phyloP scores from a whole-genome alignment of 1,140 invertebrate genomes.

The Anastatus disparis region DNA sequence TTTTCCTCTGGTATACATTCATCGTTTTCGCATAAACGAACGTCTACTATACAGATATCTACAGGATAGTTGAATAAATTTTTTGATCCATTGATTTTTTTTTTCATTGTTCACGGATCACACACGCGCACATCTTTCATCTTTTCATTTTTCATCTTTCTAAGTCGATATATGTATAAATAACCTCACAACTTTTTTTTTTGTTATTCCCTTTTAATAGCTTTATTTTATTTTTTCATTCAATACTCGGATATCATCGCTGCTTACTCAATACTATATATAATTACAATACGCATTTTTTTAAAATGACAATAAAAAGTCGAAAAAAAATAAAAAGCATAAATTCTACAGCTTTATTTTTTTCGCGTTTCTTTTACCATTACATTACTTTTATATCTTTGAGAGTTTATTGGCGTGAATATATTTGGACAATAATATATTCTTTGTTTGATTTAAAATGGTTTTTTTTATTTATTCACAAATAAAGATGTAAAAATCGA shows the following conservation, averaged over 20 bases:
- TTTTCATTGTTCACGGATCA: constrained; percentile 14
- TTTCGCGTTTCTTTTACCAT: too few species aligned
- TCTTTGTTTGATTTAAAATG: too few species aligned
- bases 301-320: constrained; percentile 12
- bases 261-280: not conserved
- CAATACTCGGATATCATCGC: not conserved
- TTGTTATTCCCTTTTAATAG: too few species aligned
- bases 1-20: constrained; percentile 56
- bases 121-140: constrained; percentile 7
- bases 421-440: too few species aligned
- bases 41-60: constrained; percentile 67
- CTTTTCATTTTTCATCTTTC: not conserved
- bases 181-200: too few species aligned
- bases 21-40: constrained; percentile 55
- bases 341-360: not conserved
- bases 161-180: too few species aligned
- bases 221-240: too few species aligned
- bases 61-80: constrained; percentile 58
- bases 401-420: not conserved
- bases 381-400: too few species aligned
- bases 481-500: not conserved
- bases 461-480: constrained; percentile 1
- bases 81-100: constrained; percentile 41
- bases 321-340: not conserved
- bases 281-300: constrained; percentile 30